phyloP scores from a whole-genome alignment of 2,888 invertebrate genomes.

The Mesochorus sp. region DNA sequence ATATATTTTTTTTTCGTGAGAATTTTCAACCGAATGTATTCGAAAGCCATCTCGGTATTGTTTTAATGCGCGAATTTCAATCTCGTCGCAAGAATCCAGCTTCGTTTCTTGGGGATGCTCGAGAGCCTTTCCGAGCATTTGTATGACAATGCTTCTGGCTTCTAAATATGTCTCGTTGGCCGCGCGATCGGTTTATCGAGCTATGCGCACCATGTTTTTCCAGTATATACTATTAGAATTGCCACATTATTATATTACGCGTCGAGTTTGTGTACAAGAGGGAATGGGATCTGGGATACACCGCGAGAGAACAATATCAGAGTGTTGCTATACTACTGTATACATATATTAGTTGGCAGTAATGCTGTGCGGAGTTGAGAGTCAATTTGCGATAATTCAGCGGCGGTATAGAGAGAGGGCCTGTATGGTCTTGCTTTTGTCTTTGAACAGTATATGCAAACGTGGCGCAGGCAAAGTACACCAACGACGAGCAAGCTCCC shows the following conservation, averaged over 20 bases:
- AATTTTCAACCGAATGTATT: neutral
- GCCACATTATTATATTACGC: conserved; percentile 50
- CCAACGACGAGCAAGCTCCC: conserved; percentile 1
- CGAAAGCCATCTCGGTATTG: neutral
- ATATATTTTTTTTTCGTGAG: no score
- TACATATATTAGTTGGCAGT: conserved; percentile 13
- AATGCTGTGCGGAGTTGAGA: conserved; percentile 27
- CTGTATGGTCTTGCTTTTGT: conserved; percentile 1
- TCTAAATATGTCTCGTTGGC: conserved; percentile 58
- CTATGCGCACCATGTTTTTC: neutral
- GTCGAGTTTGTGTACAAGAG: neutral
- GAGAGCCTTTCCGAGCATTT: conserved; percentile 13
- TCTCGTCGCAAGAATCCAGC: neutral
- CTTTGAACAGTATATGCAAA: conserved; percentile 12
- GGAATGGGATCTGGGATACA: conserved; percentile 7
- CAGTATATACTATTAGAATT: conserved; percentile 42
- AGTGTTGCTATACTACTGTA: conserved; percentile 19
- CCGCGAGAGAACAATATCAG: conserved; percentile 50
- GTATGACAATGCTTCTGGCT: conserved; percentile 42
- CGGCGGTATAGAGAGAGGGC: conserved; percentile 6
- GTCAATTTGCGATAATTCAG: conserved; percentile 58
- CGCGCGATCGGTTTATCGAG: conserved; percentile 58
- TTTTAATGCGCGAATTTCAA: neutral
- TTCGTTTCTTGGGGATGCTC: neutral
- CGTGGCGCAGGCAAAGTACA: conserved; percentile 18